Conservation (phyloP, 2,888 invertebrate genomes). For the Neelides folsomi region DNA sequence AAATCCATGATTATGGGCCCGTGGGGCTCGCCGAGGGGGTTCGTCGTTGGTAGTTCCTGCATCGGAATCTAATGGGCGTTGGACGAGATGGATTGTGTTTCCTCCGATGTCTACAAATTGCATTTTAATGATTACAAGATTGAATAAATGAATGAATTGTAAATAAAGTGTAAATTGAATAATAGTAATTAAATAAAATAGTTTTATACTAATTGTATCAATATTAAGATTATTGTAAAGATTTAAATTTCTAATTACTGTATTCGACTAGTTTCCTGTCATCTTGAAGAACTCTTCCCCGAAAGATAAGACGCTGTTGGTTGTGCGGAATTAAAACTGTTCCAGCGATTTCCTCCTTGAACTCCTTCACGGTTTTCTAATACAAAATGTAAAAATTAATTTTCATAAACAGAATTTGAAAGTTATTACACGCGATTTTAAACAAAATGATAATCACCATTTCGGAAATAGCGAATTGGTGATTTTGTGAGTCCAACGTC, state of each 20-base stretch:
- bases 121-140: background rate
- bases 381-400: no score
- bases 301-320: conserved; percentile 80
- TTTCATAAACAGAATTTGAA: conserved; percentile 3
- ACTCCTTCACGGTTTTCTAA: conserved; percentile 65
- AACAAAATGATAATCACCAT: conserved; percentile 51
- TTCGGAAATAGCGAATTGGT: conserved; percentile 65
- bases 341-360: conserved; percentile 64
- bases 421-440: conserved; percentile 4
- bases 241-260: conserved; percentile 43
- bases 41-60: conserved; percentile 22
- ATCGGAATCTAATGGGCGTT: conserved; percentile 39
- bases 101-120: conserved; percentile 40
- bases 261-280: conserved; percentile 71
- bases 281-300: conserved; percentile 84
- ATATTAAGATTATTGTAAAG: no score
- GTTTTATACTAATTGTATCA: background rate
- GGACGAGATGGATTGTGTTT: conserved; percentile 44
- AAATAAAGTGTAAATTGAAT: background rate
- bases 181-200: background rate
- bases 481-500: conserved; percentile 76
- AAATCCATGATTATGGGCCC: background rate
- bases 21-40: conserved; percentile 9
- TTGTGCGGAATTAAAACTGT: conserved; percentile 65
- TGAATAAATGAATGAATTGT: background rate